Evolutionary conservation across 2,797 vertebrate genomes (phyloP).

Genomic region (Psittacula echo): DNA sequence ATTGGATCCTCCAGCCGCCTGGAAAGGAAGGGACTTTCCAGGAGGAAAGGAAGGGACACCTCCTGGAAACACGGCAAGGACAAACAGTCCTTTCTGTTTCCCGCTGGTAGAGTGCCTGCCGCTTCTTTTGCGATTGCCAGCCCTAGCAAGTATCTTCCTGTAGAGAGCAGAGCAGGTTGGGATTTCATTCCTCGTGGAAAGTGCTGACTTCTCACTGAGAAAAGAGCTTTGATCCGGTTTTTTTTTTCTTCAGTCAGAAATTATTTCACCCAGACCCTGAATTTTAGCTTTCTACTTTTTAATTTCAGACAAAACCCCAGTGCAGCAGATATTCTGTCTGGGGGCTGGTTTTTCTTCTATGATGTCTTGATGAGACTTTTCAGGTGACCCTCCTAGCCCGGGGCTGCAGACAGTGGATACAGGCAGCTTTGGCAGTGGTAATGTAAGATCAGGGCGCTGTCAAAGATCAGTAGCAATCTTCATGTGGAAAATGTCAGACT

Average conservation of each 20-base stretch:
- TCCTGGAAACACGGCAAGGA: background rate
- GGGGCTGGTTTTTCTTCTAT: background rate
- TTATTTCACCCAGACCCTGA: background rate
- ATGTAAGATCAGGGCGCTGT: background rate
- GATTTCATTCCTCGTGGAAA: background rate
- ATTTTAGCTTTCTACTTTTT: background rate
- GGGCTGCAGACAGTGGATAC: background rate
- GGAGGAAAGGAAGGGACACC: background rate
- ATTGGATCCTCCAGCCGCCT: background rate
- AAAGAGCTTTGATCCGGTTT: background rate
- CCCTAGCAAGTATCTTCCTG: slow-evolving; percentile 46
- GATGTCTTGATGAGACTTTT: background rate
- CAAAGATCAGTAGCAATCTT: background rate
- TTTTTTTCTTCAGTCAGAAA: background rate
- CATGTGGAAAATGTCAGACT: background rate
- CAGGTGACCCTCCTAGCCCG: background rate
- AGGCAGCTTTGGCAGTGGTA: background rate
- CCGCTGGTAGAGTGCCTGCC: background rate
- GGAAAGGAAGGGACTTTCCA: background rate
- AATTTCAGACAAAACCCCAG: accelerated
- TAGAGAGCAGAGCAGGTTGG: slow-evolving; percentile 62
- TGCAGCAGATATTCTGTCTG: background rate
- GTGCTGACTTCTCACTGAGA: background rate
- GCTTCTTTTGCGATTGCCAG: background rate
- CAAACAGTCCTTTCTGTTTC: background rate